A percentile compares a stretch with the other conserved stretches of the same genome.
Evolutionary conservation across 2,888 invertebrate genomes (phyloP).

Genomic region (Zygothrica quintamaculata): DNA sequence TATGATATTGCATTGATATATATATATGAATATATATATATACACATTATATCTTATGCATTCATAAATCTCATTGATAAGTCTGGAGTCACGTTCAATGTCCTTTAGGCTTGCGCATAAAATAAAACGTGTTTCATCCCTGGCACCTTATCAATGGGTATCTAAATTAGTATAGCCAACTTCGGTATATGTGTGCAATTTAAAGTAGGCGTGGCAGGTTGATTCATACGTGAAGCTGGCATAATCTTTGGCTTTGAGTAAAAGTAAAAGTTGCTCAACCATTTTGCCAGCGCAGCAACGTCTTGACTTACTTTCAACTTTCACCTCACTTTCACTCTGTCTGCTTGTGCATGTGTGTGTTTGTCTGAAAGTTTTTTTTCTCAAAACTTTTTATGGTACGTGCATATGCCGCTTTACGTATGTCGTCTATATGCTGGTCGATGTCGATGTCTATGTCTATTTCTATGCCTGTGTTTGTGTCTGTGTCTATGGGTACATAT

Average conservation of each 20-base stretch:
- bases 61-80: slow-evolving; percentile 26
- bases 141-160: slow-evolving; percentile 28
- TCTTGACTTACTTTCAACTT: slow-evolving; percentile 71
- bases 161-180: slow-evolving; percentile 41
- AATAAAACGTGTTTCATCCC: slow-evolving; percentile 2
- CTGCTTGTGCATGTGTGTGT: slow-evolving; percentile 18
- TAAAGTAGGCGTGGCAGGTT: slow-evolving; percentile 6
- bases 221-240: slow-evolving; percentile 39
- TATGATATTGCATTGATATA: too few relatives aligned
- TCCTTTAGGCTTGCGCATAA: slow-evolving; percentile 1
- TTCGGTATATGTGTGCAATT: not conserved
- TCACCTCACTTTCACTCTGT: not conserved
- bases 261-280: slow-evolving; percentile 66
- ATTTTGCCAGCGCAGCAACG: slow-evolving; percentile 38
- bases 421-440: slow-evolving; percentile 29
- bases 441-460: slow-evolving; percentile 20
- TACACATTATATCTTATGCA: not conserved
- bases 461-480: slow-evolving; percentile 21
- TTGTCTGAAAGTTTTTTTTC: slow-evolving; percentile 53
- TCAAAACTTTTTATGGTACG: slow-evolving; percentile 70
- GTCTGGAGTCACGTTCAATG: slow-evolving; percentile 40
- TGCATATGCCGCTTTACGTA: slow-evolving; percentile 67
- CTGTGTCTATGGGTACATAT: slow-evolving; percentile 22
- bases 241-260: slow-evolving; percentile 59
- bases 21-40: not conserved